Percentiles rank a stretch among this genome's conserved stretches.
These are phyloP conservation scores for Zosterops hypoxanthus DNA, from an alignment of 2,113 vertebrate genomes.

Conservation along the genomic window DNA sequence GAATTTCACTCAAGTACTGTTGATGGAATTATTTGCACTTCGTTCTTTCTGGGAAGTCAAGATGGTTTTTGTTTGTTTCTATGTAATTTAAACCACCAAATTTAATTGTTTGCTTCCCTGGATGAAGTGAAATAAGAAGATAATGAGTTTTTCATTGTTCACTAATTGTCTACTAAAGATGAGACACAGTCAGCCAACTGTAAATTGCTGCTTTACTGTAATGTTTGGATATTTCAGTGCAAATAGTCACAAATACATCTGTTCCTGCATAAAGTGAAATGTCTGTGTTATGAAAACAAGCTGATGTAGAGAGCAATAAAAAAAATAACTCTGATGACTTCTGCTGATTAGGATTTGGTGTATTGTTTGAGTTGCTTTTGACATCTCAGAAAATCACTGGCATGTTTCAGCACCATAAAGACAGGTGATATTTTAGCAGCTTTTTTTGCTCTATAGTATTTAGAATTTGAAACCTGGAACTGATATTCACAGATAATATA, in stretches of 20 bases:
- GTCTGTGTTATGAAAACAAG: slow-evolving; percentile 73
- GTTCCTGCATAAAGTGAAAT: slow-evolving; percentile 72
- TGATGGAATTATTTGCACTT: neutral
- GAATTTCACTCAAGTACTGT: neutral
- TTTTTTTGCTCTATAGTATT: neutral
- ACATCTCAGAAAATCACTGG: neutral
- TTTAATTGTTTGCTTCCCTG: slow-evolving; percentile 73
- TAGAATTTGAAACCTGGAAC: slow-evolving; percentile 40
- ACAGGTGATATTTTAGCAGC: neutral
- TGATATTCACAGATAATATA: slow-evolving; percentile 40
- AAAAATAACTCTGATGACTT: slow-evolving; percentile 57
- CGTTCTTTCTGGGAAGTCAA: slow-evolving; percentile 34
- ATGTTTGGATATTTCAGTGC: slow-evolving; percentile 67
- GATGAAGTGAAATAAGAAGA: slow-evolving; percentile 69
- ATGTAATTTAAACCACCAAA: slow-evolving; percentile 28
- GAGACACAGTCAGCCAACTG: slow-evolving; percentile 69
- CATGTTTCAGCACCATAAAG: neutral
- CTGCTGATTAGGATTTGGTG: slow-evolving; percentile 55
- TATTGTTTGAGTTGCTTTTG: slow-evolving; percentile 20
- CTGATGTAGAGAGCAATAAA: slow-evolving; percentile 67
- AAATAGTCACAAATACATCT: slow-evolving; percentile 80
- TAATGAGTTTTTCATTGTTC: slow-evolving; percentile 76
- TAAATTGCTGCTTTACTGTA: slow-evolving; percentile 73
- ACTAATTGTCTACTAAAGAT: slow-evolving; percentile 75
- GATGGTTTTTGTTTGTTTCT: slow-evolving; percentile 33